Base-by-base conservation (phyloP, 2,888 invertebrate species). In the Yponomeuta malinellus region DNA sequence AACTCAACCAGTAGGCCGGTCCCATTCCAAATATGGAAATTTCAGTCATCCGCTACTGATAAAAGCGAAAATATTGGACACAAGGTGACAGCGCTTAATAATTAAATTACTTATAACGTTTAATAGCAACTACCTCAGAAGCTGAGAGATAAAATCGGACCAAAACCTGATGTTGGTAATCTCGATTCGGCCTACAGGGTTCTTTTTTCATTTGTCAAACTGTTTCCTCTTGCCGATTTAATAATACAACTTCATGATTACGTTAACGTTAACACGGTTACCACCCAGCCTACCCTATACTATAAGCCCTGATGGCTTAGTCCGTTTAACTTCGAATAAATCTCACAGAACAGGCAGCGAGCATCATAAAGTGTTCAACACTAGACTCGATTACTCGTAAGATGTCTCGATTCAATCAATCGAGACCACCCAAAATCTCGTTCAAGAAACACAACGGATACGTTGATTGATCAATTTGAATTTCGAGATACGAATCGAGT, bases 381-480 rank as follows among this genome's bases (percentile, higher is more conserved):
- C 48, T 68, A 68, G 68, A 52, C 48, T 59, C 52, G 29, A 29
- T 68, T 48, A 68, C 68, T 10, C 52, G 31, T 52, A 52, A 70
- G 63, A 63, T 29, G 33, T 67, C 52, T 71, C 71, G 67, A 71
- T 67, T 64, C 66, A 65, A 70, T 63, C 63, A 65, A 70, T 10
- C 64, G 77, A 76, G 86, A 86, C 86, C 86, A 86, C 85, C 86
- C 86, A 81, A 81, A 71, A 82, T 63, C 65, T 68, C 66, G 71
- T 72, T 70, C 71, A 70, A 59, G 52, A 69, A 71, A 71, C 70
- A 68, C 63, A 67, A 74, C 76, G 77, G 76, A 77, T 75, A 77
- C 73, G 73, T 69, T 73, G 74, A 76, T 73, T 71, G 69, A 71
- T 65, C 72, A 70, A 75, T 75, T 71, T 74, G 72, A 72, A 71